These are phyloP conservation scores for Dastarcus helophoroides DNA, from an alignment of 2,888 invertebrate genomes.

Conservation along the genomic window DNA sequence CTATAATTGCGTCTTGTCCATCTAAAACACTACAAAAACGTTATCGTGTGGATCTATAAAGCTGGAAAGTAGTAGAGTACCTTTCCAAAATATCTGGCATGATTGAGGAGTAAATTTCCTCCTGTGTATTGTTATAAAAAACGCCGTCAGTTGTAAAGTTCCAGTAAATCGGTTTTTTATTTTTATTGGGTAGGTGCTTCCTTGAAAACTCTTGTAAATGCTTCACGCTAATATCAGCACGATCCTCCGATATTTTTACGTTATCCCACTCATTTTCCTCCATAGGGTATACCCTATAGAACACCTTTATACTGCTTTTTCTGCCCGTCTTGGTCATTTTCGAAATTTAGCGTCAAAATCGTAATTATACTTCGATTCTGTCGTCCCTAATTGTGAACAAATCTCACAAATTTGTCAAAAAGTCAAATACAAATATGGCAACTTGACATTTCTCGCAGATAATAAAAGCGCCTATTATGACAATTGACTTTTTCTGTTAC, in stretches of 20 bases:
- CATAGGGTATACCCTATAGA: slow-evolving; percentile 26
- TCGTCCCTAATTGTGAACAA: too few relatives aligned
- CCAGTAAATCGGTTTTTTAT: slow-evolving; percentile 22
- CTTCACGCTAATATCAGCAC: slow-evolving; percentile 31
- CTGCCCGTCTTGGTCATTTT: too few relatives aligned
- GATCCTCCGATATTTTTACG: slow-evolving; percentile 28
- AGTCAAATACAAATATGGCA: too few relatives aligned
- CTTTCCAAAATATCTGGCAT: slow-evolving; percentile 28
- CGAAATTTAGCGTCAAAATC: too few relatives aligned
- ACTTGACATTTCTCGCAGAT: too few relatives aligned
- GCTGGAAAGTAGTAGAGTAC: slow-evolving; percentile 13
- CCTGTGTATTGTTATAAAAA: slow-evolving; percentile 32
- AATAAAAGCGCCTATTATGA: too few relatives aligned
- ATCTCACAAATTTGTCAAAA: too few relatives aligned
- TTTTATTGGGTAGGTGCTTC: neutral
- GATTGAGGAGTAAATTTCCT: slow-evolving; percentile 29
- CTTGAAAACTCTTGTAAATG: slow-evolving; percentile 26
- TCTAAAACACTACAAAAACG: slow-evolving; percentile 21
- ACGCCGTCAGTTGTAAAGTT: slow-evolving; percentile 33
- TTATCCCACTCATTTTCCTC: slow-evolving; percentile 25
- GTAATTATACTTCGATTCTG: too few relatives aligned
- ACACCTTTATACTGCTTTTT: too few relatives aligned
- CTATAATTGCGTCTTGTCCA: slow-evolving; percentile 29
- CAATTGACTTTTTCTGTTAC: too few relatives aligned
- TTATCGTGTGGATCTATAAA: neutral